These are phyloP conservation scores for Theodoxus fluviatilis DNA, from an alignment of 2,888 invertebrate genomes.

Conservation along the genomic window DNA sequence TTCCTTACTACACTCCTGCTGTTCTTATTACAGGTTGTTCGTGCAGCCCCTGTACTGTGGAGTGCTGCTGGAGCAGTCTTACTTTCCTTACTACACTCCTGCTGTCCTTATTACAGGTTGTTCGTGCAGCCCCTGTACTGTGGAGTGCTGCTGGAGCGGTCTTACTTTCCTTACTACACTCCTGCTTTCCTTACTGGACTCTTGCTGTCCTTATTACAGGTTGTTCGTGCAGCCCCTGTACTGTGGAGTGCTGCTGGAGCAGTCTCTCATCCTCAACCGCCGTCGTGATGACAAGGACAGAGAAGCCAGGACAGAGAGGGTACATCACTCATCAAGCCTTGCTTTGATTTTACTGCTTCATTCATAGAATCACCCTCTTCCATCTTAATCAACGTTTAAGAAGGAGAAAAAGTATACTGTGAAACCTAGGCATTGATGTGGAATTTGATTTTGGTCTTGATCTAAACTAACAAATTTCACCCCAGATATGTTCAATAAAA, in stretches of 20 bases:
- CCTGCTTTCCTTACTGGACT: neutral
- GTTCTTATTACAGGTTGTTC: too few relatives aligned
- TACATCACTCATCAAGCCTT: too few relatives aligned
- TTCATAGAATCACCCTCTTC: too few relatives aligned
- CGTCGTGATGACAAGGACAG: slow-evolving; percentile 81
- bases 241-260: slow-evolving; percentile 88
- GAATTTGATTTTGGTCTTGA: neutral
- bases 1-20: too few relatives aligned
- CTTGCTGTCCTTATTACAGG: slow-evolving; percentile 50
- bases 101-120: slow-evolving; percentile 71
- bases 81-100: too few relatives aligned
- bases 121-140: slow-evolving; percentile 95
- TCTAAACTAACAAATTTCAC: neutral
- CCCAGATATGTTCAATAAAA: too few relatives aligned
- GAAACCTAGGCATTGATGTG: neutral
- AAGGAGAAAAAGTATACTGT: neutral
- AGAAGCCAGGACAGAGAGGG: slow-evolving; percentile 32
- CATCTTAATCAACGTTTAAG: too few relatives aligned
- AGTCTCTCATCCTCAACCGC: slow-evolving; percentile 91
- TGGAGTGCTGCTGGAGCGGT: slow-evolving; percentile 80
- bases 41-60: too few relatives aligned
- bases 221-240: slow-evolving; percentile 95
- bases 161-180: neutral
- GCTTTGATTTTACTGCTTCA: too few relatives aligned
- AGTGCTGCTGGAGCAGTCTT: too few relatives aligned